Base-by-base conservation (phyloP, 2,113 vertebrate genomes). In the Bufo gargarizans region DNA sequence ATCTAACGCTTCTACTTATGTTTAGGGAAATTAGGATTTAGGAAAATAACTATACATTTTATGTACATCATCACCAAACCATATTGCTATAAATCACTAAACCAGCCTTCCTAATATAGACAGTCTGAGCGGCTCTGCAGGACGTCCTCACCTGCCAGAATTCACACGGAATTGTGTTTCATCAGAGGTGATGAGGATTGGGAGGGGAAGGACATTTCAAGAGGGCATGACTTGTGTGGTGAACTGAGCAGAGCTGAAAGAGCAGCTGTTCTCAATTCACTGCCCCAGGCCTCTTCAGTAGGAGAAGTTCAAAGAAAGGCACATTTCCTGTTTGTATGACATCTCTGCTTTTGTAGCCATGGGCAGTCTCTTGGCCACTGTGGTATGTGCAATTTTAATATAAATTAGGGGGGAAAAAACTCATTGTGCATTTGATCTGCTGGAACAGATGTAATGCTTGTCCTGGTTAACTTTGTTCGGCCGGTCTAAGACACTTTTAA, bases 141-240 rank as follows among this genome's bases (percentile, higher is more conserved):
- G 43, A 65, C 81, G 67, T 69, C 81, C 61, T 83, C 81, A 83
- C 81, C 81, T 83, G 61, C 45, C 81, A 83, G 16, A 83, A 22
- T 83, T 83, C 81, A 67, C 81, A 83, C 47, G 81, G 81, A 83
- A 67, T 83, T 83, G 61, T 83, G 81, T 83, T 83, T 83, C 81
- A 67, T 83, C 81, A 47, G 56, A 53, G 81, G 81, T 83, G 81
- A 83, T 83, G 81, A 67, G 63, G 81, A 83, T 69, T 65, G 63
- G 61, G 63, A 69, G 61, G 81, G 45, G 61, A 67, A 83, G 81
- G 61, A 69, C 81, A 53, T 82, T 82, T 82, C 58, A 63, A 82
- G 59, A 82, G 80, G 80, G 58, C 80, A 82, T 83, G 81, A 67
- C 81, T 67, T 83, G 81, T 83, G 61, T 49, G 59, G 81, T 67